Percentiles rank a stretch among this genome's conserved stretches.
Conservation (phyloP, 2,797 vertebrate species). For the Threskiornis aethiopicus region DNA sequence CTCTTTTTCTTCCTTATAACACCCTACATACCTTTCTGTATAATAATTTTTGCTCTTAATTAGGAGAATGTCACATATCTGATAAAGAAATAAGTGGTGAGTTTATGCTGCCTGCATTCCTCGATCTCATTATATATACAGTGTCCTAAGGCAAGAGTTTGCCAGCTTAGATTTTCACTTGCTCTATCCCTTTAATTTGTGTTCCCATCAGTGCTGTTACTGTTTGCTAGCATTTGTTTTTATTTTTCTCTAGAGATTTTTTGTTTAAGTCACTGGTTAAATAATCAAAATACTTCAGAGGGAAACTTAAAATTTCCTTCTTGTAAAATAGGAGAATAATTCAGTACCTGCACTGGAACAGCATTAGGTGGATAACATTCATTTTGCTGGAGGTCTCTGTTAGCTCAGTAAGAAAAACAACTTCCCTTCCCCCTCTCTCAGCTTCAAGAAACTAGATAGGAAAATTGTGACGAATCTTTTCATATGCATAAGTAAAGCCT, state of each 20-base stretch:
- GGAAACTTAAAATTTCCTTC: background rate
- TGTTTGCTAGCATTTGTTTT: constrained; percentile 37
- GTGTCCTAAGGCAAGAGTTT: constrained; percentile 56
- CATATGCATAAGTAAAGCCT: background rate
- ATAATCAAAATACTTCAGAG: constrained; percentile 33
- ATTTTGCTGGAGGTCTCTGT: constrained; percentile 21
- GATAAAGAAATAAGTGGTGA: background rate
- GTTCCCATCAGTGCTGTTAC: constrained; percentile 19
- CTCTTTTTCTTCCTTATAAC: background rate
- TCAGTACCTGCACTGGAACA: background rate
- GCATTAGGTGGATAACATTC: background rate
- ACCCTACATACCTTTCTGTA: background rate
- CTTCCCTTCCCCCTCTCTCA: background rate
- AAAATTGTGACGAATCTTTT: background rate
- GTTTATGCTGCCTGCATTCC: constrained; percentile 37
- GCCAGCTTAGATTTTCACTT: constrained; percentile 58
- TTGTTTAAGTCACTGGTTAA: background rate
- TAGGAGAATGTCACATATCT: constrained; percentile 25
- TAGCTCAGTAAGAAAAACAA: background rate
- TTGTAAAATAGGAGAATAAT: background rate
- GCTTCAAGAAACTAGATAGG: background rate
- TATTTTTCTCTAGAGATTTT: constrained; percentile 24
- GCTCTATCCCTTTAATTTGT: constrained; percentile 43
- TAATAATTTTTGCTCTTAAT: constrained; percentile 46
- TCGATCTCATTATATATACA: constrained; percentile 44